phyloP scores from a whole-genome alignment of 2,888 invertebrate genomes.

The Drosophila mettleri region DNA sequence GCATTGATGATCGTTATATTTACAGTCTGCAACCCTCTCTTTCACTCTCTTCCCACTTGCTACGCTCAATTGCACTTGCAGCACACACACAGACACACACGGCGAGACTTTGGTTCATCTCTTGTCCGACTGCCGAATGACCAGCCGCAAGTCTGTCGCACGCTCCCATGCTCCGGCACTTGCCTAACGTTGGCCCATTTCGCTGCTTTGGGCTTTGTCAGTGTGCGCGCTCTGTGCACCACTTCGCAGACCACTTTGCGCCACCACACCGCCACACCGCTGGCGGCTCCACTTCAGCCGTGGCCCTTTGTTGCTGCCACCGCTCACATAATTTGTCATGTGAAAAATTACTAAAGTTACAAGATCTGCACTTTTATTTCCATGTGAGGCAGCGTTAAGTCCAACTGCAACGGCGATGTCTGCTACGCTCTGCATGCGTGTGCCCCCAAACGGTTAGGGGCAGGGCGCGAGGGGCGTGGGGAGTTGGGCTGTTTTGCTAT shows the following conservation, averaged over 20 bases:
- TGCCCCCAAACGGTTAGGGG: slow-evolving; percentile 12
- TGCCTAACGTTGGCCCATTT: slow-evolving; percentile 64
- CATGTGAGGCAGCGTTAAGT: slow-evolving; percentile 57
- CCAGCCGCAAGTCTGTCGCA: slow-evolving; percentile 14
- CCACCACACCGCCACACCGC: background rate
- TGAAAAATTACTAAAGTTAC: slow-evolving; percentile 83
- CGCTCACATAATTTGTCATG: slow-evolving; percentile 83
- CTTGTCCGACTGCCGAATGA: slow-evolving; percentile 10
- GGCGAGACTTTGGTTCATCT: background rate
- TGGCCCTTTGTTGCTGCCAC: slow-evolving; percentile 54
- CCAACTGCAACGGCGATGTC: slow-evolving; percentile 19
- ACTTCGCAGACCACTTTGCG: slow-evolving; percentile 8
- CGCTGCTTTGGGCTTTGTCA: slow-evolving; percentile 43
- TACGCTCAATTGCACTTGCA: slow-evolving; percentile 38
- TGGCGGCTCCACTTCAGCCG: slow-evolving; percentile 3
- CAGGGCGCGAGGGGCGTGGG: slow-evolving; percentile 8
- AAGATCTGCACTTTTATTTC: slow-evolving; percentile 78
- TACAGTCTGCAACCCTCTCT: background rate
- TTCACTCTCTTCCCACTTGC: background rate
- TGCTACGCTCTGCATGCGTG: slow-evolving; percentile 37
- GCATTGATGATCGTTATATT: background rate
- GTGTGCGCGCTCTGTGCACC: slow-evolving; percentile 15
- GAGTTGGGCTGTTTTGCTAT: slow-evolving; percentile 61
- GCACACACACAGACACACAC: background rate
- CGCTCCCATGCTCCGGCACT: slow-evolving; percentile 38